phyloP scores from a whole-genome alignment of 2,797 vertebrate genomes.

The Podarcis lilfordi region DNA sequence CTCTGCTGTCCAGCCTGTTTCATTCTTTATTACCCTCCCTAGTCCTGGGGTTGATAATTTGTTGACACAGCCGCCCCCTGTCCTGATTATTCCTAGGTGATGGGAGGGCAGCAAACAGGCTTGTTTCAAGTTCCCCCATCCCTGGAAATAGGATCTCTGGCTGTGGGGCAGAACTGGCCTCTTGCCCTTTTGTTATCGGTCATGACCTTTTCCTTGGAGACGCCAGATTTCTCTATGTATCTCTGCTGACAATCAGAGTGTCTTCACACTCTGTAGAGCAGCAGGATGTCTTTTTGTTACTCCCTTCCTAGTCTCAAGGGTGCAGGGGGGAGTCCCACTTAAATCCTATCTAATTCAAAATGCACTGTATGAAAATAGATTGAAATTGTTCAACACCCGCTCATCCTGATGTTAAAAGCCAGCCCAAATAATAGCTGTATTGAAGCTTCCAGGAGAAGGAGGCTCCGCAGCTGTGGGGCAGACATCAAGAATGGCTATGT shows the following conservation, averaged over 20 bases:
- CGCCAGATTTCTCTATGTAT: background rate
- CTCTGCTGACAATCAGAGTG: background rate
- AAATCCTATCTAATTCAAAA: background rate
- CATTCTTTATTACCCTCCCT: conserved; percentile 6
- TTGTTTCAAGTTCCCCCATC: background rate
- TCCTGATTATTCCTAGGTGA: conserved; percentile 13
- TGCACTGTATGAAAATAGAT: background rate
- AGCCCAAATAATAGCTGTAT: background rate
- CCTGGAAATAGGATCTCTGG: conserved; percentile 3
- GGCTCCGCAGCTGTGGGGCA: background rate
- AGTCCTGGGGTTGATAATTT: background rate
- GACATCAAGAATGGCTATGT: background rate
- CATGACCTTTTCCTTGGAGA: conserved; percentile 19
- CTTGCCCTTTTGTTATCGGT: conserved; percentile 29
- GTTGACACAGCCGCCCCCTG: conserved; percentile 5
- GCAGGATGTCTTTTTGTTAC: background rate
- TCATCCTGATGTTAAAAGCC: background rate
- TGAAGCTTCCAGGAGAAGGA: background rate
- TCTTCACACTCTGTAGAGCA: background rate
- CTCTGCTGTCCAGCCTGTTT: background rate
- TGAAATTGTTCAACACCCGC: background rate
- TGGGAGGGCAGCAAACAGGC: background rate
- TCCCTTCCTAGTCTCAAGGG: background rate
- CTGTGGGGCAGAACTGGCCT: conserved; percentile 6
- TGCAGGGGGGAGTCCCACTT: background rate